A percentile compares a stretch with the other conserved stretches of the same genome.
phyloP scores from a whole-genome alignment of 2,113 vertebrate species.

The Catharus bicknelli region DNA sequence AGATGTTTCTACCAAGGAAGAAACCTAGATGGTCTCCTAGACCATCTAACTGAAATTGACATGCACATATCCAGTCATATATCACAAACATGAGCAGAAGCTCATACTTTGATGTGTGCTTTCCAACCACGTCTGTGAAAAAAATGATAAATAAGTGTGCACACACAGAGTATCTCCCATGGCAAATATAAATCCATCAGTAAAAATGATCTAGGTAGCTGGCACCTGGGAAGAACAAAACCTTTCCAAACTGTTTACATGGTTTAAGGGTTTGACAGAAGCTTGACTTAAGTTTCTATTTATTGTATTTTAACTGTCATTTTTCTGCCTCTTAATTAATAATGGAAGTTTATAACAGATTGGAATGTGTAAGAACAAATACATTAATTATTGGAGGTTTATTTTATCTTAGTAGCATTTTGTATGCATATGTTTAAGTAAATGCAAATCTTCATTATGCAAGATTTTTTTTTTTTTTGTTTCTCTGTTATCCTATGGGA shows the following conservation, averaged over 20 bases:
- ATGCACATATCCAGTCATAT: background rate
- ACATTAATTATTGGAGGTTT: accelerated
- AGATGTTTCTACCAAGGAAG: background rate
- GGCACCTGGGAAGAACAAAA: background rate
- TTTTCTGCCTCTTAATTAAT: background rate
- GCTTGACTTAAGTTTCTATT: background rate
- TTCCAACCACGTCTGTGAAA: background rate
- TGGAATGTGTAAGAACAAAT: background rate
- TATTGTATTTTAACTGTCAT: background rate
- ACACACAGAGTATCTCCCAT: background rate
- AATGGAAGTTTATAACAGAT: background rate
- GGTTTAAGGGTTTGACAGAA: background rate
- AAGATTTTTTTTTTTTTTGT: background rate
- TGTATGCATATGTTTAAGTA: background rate
- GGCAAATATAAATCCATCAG: background rate
- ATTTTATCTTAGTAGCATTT: background rate
- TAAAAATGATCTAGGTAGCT: background rate
- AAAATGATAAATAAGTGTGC: background rate
- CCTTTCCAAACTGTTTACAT: accelerated
- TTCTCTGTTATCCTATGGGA: background rate
- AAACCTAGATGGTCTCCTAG: background rate
- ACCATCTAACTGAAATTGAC: background rate
- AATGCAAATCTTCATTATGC: background rate
- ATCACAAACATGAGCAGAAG: background rate
- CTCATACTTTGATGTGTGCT: background rate